Conservation (phyloP, 2,888 invertebrate genomes). For the Saturnia pavonia region DNA sequence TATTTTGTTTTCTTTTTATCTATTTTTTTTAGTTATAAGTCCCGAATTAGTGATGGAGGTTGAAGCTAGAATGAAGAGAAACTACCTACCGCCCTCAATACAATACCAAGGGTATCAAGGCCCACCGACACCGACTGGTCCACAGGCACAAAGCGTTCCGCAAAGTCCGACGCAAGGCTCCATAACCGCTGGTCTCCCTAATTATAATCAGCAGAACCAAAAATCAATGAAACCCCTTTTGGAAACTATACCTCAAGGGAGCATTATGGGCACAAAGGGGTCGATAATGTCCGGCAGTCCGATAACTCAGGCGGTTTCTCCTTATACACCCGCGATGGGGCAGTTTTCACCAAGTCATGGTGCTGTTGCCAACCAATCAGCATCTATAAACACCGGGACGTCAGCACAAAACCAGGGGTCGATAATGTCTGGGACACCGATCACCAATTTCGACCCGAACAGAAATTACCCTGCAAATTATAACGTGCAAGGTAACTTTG, state of each 20-base stretch:
- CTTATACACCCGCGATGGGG: slow-evolving; percentile 36
- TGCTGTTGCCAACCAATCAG: slow-evolving; percentile 28
- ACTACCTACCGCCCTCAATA: slow-evolving; percentile 88
- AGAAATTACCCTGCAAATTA: slow-evolving; percentile 5
- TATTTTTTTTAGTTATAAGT: slow-evolving; percentile 87
- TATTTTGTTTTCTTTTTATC: slow-evolving; percentile 38
- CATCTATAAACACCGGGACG: slow-evolving; percentile 43
- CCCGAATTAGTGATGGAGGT: slow-evolving; percentile 94
- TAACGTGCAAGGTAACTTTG: slow-evolving; percentile 22
- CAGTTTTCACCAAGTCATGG: slow-evolving; percentile 40
- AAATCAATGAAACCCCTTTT: slow-evolving; percentile 59
- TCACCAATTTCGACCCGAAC: slow-evolving; percentile 20
- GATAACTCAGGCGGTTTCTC: slow-evolving; percentile 34
- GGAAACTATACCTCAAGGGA: slow-evolving; percentile 71
- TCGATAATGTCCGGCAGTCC: slow-evolving; percentile 41
- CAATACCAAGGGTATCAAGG: slow-evolving; percentile 68
- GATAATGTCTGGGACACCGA: slow-evolving; percentile 42
- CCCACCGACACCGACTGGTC: slow-evolving; percentile 48
- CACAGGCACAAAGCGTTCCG: slow-evolving; percentile 42
- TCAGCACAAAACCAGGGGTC: slow-evolving; percentile 40
- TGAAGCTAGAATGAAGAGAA: slow-evolving; percentile 92
- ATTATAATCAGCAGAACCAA: slow-evolving; percentile 47
- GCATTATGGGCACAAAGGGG: slow-evolving; percentile 55
- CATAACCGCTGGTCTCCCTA: slow-evolving; percentile 49
- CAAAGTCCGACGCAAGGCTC: slow-evolving; percentile 48